phyloP scores from a whole-genome alignment of 2,113 vertebrate genomes.

The Neotoma lepida region DNA sequence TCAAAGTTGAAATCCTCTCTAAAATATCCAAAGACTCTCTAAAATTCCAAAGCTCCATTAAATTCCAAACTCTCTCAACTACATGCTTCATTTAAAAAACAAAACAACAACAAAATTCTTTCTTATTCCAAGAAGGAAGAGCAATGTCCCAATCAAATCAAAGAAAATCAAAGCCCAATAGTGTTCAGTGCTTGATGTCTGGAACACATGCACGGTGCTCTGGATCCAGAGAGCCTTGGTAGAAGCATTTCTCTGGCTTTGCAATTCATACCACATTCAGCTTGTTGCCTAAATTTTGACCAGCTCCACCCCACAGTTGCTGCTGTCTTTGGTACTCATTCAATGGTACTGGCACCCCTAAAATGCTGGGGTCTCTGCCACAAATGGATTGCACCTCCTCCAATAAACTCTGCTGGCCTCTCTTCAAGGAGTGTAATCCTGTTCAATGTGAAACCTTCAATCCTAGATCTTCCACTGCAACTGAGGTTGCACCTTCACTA shows the following conservation, averaged over 20 bases:
- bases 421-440: not conserved
- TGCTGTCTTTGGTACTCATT: not conserved
- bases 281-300: not conserved
- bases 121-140: not conserved
- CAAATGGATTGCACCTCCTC: not conserved
- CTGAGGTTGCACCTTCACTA: not conserved
- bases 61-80: not conserved
- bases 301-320: not conserved
- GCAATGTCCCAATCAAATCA: too few relatives aligned
- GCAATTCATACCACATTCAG: not conserved
- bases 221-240: not conserved
- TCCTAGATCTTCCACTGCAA: not conserved
- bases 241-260: not conserved
- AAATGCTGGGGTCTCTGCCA: not conserved
- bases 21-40: not conserved
- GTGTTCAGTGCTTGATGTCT: not conserved
- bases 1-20: not conserved
- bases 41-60: not conserved
- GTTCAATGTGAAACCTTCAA: not conserved
- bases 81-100: too few relatives aligned
- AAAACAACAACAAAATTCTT: too few relatives aligned
- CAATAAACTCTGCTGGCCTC: not conserved
- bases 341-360: not conserved
- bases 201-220: not conserved
- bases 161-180: not conserved